phyloP scores from a whole-genome alignment of 2,888 invertebrate genomes.

The Hydraecia micacea region DNA sequence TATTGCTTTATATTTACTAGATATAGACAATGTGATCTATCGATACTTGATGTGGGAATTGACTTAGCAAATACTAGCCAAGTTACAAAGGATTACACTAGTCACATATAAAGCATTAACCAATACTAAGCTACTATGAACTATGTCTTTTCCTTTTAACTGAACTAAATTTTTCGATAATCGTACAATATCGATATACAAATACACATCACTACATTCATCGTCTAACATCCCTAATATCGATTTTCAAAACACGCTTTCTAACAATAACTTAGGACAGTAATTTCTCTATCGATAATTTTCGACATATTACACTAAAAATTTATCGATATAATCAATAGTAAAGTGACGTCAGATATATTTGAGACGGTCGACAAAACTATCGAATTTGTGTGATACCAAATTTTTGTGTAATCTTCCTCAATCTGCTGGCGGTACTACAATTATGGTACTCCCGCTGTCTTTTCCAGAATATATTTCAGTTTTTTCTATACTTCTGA shows the following conservation, averaged over 20 bases:
- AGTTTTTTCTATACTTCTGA: slow-evolving; percentile 81
- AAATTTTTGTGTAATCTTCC: slow-evolving; percentile 17
- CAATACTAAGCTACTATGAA: slow-evolving; percentile 21
- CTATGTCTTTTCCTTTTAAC: slow-evolving; percentile 52
- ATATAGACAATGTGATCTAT: neutral
- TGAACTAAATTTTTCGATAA: slow-evolving; percentile 37
- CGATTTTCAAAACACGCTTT: slow-evolving; percentile 33
- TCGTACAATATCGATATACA: slow-evolving; percentile 38
- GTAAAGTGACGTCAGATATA: slow-evolving; percentile 15
- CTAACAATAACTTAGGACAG: slow-evolving; percentile 42
- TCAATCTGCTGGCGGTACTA: slow-evolving; percentile 87
- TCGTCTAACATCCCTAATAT: slow-evolving; percentile 38
- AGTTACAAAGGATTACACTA: slow-evolving; percentile 27
- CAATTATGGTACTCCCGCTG: slow-evolving; percentile 87
- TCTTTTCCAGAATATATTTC: slow-evolving; percentile 82
- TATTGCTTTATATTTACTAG: slow-evolving; percentile 17
- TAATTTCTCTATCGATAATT: slow-evolving; percentile 26
- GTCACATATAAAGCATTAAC: slow-evolving; percentile 17
- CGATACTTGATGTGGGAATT: neutral
- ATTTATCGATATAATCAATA: slow-evolving; percentile 50
- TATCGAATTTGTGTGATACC: slow-evolving; percentile 43
- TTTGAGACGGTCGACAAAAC: slow-evolving; percentile 24
- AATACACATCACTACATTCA: slow-evolving; percentile 44
- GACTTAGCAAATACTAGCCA: slow-evolving; percentile 26
- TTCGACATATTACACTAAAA: slow-evolving; percentile 37